A percentile compares a stretch with the other conserved stretches of the same genome.
Conservation (phyloP, 2,113 vertebrate genomes). For the Thunnus maccoyii region DNA sequence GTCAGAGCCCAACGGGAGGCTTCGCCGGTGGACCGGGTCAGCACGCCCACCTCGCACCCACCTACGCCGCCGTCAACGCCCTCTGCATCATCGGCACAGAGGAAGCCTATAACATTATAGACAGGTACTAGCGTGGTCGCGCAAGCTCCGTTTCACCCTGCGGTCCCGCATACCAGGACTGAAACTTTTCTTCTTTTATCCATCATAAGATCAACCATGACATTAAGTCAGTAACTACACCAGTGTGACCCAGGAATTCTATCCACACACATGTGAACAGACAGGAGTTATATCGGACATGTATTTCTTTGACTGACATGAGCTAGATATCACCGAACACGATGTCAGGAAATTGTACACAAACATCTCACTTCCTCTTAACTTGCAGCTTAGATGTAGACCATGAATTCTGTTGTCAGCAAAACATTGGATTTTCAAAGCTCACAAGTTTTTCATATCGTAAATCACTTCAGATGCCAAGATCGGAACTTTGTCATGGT, state of each 20-base stretch:
- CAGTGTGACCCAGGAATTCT: no score
- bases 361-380: background rate
- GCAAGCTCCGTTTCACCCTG: no score
- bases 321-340: no score
- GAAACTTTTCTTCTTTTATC: no score
- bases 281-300: no score
- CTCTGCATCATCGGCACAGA: slow-evolving; percentile 97
- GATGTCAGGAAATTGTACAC: no score
- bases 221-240: no score
- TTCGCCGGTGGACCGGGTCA: slow-evolving; percentile 95
- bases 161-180: no score
- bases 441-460: background rate
- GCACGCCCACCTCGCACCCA: slow-evolving; percentile 95
- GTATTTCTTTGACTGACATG: no score
- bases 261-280: no score
- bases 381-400: background rate
- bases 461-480: background rate
- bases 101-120: slow-evolving; percentile 91
- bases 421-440: background rate
- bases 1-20: slow-evolving; percentile 92
- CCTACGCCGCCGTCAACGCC: slow-evolving; percentile 94
- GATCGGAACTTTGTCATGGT: background rate
- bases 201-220: no score
- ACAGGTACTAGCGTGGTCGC: slow-evolving; percentile 86
- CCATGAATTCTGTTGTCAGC: no score